A percentile compares a stretch with the other conserved stretches of the same genome.
Conservation (phyloP, 2,888 invertebrate genomes). For the Macropis europaea region DNA sequence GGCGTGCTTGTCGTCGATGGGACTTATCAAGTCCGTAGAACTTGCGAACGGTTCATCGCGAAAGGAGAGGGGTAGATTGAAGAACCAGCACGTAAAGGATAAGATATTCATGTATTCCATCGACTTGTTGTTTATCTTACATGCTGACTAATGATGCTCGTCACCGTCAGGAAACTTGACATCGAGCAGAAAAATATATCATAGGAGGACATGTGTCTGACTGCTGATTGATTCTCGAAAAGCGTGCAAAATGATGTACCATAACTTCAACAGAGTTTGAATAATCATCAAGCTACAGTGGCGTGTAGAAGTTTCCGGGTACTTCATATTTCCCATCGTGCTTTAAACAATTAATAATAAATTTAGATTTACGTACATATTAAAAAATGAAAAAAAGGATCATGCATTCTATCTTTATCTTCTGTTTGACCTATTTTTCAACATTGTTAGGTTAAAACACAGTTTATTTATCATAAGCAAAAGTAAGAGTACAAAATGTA, state of each 20-base stretch:
- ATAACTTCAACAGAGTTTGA: too few species aligned
- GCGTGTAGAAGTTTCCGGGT: too few species aligned
- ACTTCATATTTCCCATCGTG: too few species aligned
- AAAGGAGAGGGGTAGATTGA: conserved; percentile 42
- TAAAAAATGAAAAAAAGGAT: too few species aligned
- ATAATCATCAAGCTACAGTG: too few species aligned
- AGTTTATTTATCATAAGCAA: too few species aligned
- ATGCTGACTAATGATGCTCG: conserved; percentile 40
- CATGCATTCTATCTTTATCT: too few species aligned
- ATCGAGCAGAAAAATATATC: background rate
- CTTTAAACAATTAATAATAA: too few species aligned
- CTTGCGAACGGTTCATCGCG: conserved; percentile 25
- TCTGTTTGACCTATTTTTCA: too few species aligned
- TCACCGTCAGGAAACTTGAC: conserved; percentile 23
- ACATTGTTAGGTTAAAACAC: too few species aligned
- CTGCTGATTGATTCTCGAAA: background rate
- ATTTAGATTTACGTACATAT: too few species aligned
- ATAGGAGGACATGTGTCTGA: background rate
- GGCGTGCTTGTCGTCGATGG: conserved; percentile 18
- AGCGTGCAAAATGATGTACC: background rate
- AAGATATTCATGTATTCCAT: conserved; percentile 57
- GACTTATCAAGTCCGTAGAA: conserved; percentile 45
- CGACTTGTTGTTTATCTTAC: conserved; percentile 34
- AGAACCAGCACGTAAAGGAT: conserved; percentile 51
- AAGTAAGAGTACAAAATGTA: too few species aligned